Conservation (phyloP, 2,113 vertebrate species). For the Petrocephalus zakoni region DNA sequence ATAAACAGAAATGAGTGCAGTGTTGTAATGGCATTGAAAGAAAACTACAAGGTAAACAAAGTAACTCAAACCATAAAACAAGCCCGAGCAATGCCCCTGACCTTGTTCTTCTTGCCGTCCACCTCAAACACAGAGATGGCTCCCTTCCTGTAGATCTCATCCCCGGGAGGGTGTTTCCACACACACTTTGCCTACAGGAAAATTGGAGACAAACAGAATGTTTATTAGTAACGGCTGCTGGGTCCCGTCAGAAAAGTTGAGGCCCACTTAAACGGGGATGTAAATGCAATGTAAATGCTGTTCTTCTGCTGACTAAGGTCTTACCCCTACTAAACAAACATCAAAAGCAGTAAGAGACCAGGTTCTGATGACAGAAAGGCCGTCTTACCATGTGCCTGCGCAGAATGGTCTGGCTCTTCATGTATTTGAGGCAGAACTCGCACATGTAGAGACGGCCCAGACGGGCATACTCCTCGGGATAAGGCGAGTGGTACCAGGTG, state of each 20-base stretch:
- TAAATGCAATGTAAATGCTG: background rate
- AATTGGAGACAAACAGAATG: slow-evolving; percentile 4
- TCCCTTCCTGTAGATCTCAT: slow-evolving; percentile 93
- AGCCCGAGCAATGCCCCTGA: slow-evolving; percentile 32
- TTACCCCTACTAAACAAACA: background rate
- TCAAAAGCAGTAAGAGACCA: background rate
- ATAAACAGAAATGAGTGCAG: background rate
- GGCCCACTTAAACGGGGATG: background rate
- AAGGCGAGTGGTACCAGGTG: slow-evolving; percentile 98
- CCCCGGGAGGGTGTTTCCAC: slow-evolving; percentile 96
- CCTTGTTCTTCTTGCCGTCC: slow-evolving; percentile 98
- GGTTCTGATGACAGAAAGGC: background rate
- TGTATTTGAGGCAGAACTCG: slow-evolving; percentile 97
- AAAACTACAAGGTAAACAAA: background rate
- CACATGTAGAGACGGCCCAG: slow-evolving; percentile 95
- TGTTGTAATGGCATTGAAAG: background rate
- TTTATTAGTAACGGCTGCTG: background rate
- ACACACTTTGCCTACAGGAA: slow-evolving; percentile 86
- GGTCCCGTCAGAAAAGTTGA: background rate
- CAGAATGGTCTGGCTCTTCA: slow-evolving; percentile 98
- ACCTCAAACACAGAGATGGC: slow-evolving; percentile 97
- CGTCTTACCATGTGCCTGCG: slow-evolving; percentile 86
- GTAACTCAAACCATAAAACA: background rate
- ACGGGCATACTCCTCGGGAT: slow-evolving; percentile 93
- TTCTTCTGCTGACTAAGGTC: background rate